Evolutionary conservation across 2,113 vertebrate genomes (phyloP), one percentile per base, ranked within the genome.

Genomic region (Paedocypris sp.): DNA sequence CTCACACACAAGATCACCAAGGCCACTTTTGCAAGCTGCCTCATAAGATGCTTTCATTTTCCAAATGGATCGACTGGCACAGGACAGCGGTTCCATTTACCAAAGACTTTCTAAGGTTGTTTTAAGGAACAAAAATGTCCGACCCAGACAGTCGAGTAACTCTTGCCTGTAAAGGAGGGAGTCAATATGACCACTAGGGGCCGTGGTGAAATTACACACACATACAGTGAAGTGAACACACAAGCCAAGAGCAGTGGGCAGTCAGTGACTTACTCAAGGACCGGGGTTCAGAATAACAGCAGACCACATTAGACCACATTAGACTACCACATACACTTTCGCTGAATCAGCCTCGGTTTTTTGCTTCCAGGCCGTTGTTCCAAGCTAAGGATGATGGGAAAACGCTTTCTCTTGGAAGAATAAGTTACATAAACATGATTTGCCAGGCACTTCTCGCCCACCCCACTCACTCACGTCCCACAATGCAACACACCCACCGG

Each of bases 51-150:
- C 68, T 54, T 75, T 83, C 38, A 85, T 86, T 81, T 81, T 64
- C 73, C 72, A 84, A 86, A 84, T 86, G 82, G 82, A 83, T 46
- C 62, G 28, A 69, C 66, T 85, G 81, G 80, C 76, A 67, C 42
- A 35, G 47, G 23, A 47, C 19, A 11, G 5, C 20, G 56, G 16
- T 8, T 57, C 53, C 38, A 57, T 31, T 57, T 57, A 57, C 36
- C 41, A 39, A 56, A n/a, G 6, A 38, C 18, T 51, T 68, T 62
- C 60, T 25, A 16, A 29, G 51, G 59, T 48, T 64, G 38, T 36
- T 60, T 48, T 23, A 71, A 57, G n/a, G 58, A 46, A 41, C 47
- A 59, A 18, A 42, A 69, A 72, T 73, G 80, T 51, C 77, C 77
- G 82, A 80, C 78, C 68, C 61, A 68, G 71, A 70, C 42, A 65